Evolutionary conservation across 2,797 vertebrate species (phyloP), one percentile per base, ranked within the genome.

Genomic region (Fundulus diaphanus): DNA sequence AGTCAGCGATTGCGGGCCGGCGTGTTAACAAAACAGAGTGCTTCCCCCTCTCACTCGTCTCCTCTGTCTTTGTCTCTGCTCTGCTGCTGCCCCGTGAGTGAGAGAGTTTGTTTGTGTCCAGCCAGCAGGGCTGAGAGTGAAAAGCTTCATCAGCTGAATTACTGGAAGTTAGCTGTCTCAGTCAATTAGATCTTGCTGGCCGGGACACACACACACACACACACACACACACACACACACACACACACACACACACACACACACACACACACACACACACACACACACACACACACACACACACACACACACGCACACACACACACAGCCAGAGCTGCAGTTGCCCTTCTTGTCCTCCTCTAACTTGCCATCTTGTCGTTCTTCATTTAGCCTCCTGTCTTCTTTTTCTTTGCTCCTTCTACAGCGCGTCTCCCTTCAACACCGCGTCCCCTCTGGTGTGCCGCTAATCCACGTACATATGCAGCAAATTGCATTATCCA

Each of bases 131-230:
- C 86, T 88, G 88, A 86, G 88, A 92, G 89, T 84, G 88, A 94
- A 94, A 87, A 87, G 91, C 92, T 89, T 92, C 90, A 93, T 93
- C 92, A 93, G 91, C 93, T 93, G 89, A 93, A 94, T 91, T 89
- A 90, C 90, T 93, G 84, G 86, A 93, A 92, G 90, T 93, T 91
- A 91, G 91, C 91, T 93, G 94, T 94, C 92, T 88, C 86, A 84
- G 81, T 93, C 91, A 87, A 93, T 94, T 93, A 93, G 76, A 72
- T 80, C 89, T 75, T 75, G 78, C 74, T 59, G 87, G 73, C 29
- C 35, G 3, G 82, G 74, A 80, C 84, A 54, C 79, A 74, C 33
- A 72, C 63, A 67, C 63, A 66, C 6, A 18, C 16, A 12, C 44
- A 44, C 42, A 7, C 7, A 44, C 7, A 44, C 42, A 44, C 42